Evolutionary conservation across 2,888 invertebrate species (phyloP).

Genomic region (Stenodera caucasica): DNA sequence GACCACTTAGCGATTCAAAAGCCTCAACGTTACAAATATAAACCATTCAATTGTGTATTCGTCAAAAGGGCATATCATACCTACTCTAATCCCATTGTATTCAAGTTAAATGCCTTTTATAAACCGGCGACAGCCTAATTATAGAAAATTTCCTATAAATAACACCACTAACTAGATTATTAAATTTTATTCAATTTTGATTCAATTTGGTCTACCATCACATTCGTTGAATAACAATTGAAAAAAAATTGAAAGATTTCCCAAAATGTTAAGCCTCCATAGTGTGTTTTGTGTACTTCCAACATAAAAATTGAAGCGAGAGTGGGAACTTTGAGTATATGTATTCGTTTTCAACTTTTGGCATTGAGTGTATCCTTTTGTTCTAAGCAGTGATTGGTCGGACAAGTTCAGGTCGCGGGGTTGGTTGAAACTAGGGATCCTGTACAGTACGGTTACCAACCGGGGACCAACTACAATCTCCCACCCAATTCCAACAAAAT

Average conservation of each 20-base stretch:
- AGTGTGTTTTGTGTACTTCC: background rate
- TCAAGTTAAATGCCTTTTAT: constrained; percentile 43
- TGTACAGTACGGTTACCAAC: constrained; percentile 23
- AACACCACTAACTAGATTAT: constrained; percentile 31
- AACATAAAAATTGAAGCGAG: background rate
- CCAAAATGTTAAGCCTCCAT: background rate
- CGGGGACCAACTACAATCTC: constrained; percentile 21
- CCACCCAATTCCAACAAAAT: constrained; percentile 15
- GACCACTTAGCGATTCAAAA: constrained; percentile 48
- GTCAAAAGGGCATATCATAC: constrained; percentile 47
- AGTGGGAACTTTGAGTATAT: background rate
- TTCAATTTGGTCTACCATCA: background rate
- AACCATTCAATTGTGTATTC: constrained; percentile 46
- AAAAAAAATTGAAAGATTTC: background rate
- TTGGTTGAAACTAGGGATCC: constrained; percentile 36
- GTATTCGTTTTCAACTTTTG: constrained; percentile 43
- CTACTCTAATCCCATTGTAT: constrained; percentile 47
- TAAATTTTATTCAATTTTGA: constrained; percentile 3
- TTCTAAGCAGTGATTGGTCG: constrained; percentile 57
- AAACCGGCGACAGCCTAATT: constrained; percentile 44
- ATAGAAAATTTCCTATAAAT: constrained; percentile 46
- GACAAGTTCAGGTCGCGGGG: constrained; percentile 52
- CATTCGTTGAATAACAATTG: too few species aligned
- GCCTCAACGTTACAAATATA: constrained; percentile 48
- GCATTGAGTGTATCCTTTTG: constrained; percentile 55